Percentiles rank a stretch among this genome's conserved stretches.
Conservation (phyloP, 30 jellyfish, hydroid and myxozoan genomes). For the Turritopsis dohrnii region DNA sequence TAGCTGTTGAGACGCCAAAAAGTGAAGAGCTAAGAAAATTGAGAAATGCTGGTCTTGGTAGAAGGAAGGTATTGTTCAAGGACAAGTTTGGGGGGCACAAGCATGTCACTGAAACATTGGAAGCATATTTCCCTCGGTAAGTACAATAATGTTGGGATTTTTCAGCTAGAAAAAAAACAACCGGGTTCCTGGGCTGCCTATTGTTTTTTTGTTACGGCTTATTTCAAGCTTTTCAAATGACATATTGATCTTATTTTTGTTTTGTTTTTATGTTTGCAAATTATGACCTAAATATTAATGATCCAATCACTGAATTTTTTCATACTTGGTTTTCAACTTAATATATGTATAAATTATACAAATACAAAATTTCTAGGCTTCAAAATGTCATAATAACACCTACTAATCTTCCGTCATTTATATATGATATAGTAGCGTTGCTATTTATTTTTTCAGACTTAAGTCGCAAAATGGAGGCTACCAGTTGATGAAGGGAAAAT, state of each 20-base stretch:
- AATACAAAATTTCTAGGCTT: background rate
- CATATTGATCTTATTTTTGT: too few relatives aligned
- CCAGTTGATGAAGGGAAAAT: background rate
- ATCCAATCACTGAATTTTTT: background rate
- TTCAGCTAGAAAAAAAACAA: too few relatives aligned
- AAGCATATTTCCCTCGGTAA: background rate
- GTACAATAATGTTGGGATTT: background rate
- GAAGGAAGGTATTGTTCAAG: background rate
- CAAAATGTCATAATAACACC: background rate
- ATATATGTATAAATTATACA: background rate
- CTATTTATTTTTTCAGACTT: background rate
- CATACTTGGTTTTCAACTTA: background rate
- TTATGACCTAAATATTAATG: too few relatives aligned
- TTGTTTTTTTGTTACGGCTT: too few relatives aligned
- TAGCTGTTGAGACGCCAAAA: background rate
- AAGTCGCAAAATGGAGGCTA: slow-evolving; percentile 15
- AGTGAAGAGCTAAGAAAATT: background rate
- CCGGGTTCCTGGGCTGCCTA: too few relatives aligned
- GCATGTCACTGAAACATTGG: background rate
- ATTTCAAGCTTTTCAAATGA: too few relatives aligned
- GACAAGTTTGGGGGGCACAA: background rate
- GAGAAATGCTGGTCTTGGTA: slow-evolving; percentile 3
- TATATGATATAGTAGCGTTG: background rate
- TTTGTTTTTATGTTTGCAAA: too few relatives aligned
- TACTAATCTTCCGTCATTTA: background rate